Evolutionary conservation across 2,888 invertebrate species (phyloP).

Genomic region (Psylliodes chrysocephalus): DNA sequence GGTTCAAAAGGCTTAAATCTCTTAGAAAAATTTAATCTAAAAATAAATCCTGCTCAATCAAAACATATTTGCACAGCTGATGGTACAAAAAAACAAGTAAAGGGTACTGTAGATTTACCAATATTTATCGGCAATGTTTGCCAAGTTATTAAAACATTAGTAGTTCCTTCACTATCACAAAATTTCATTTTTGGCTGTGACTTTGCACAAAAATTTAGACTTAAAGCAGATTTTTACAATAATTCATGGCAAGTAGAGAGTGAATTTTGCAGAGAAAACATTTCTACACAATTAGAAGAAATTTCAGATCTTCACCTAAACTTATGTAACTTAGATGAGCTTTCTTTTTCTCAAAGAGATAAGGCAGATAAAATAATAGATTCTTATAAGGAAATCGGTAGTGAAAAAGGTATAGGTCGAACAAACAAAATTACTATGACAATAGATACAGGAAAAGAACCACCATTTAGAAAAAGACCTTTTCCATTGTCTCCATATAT

Average conservation of each 20-base stretch:
- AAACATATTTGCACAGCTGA: constrained; percentile 29
- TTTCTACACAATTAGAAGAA: no score
- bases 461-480: constrained; percentile 35
- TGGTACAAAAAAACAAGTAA: constrained; percentile 24
- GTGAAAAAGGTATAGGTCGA: constrained; percentile 34
- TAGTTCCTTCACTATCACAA: constrained; percentile 29
- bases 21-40: constrained; percentile 12
- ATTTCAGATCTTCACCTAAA: no score
- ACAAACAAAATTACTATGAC: constrained; percentile 33
- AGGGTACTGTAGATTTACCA: constrained; percentile 26
- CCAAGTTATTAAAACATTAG: constrained; percentile 23
- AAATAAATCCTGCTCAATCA: not conserved
- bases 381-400: constrained; percentile 26
- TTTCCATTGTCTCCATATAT: constrained; percentile 29
- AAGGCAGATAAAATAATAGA: constrained; percentile 23
- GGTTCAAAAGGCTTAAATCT: constrained; percentile 16
- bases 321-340: not conserved
- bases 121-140: constrained; percentile 21
- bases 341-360: not conserved
- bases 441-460: constrained; percentile 40
- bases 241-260: constrained; percentile 13
- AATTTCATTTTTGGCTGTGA: constrained; percentile 32
- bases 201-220: constrained; percentile 21
- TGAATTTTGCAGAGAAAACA: not conserved
- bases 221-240: constrained; percentile 28